Percentiles rank a stretch among this genome's conserved stretches.
phyloP scores from a whole-genome alignment of 2,888 invertebrate genomes.

The Platynereis dumerilii region DNA sequence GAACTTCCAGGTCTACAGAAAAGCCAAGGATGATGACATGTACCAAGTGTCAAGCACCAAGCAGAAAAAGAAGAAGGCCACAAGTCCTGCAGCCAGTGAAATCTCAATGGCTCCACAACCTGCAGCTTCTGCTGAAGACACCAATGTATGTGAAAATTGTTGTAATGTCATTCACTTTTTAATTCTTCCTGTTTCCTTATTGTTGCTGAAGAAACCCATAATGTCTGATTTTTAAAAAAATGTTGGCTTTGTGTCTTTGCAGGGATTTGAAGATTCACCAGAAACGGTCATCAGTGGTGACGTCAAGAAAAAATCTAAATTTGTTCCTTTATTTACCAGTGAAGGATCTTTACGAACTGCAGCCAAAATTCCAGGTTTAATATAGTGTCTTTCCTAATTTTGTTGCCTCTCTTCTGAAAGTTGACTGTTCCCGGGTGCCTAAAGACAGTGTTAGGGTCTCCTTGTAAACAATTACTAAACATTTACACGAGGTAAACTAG shows the following conservation, averaged over 20 bases:
- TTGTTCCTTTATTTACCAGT: slow-evolving; percentile 76
- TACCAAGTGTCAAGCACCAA: slow-evolving; percentile 37
- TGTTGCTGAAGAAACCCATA: no score
- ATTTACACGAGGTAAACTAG: no score
- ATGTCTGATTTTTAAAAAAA: no score
- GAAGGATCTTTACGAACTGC: slow-evolving; percentile 71
- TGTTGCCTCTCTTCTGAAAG: background rate
- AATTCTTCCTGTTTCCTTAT: no score
- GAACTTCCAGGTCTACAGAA: slow-evolving; percentile 40
- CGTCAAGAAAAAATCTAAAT: slow-evolving; percentile 69
- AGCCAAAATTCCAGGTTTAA: slow-evolving; percentile 65
- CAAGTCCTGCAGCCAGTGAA: background rate
- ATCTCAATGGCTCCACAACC: background rate
- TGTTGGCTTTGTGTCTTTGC: no score
- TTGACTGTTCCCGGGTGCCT: no score
- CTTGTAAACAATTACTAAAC: no score
- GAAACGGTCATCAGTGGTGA: background rate
- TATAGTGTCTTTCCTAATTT: background rate
- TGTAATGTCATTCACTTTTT: no score
- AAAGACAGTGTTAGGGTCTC: no score
- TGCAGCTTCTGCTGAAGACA: background rate
- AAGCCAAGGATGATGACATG: slow-evolving; percentile 37
- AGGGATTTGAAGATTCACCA: background rate
- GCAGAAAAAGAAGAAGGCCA: slow-evolving; percentile 29
- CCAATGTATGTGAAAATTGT: background rate